A percentile compares a stretch with the other conserved stretches of the same genome.
Conservation (phyloP, 2,113 vertebrate genomes). For the Syngnathus floridae region DNA sequence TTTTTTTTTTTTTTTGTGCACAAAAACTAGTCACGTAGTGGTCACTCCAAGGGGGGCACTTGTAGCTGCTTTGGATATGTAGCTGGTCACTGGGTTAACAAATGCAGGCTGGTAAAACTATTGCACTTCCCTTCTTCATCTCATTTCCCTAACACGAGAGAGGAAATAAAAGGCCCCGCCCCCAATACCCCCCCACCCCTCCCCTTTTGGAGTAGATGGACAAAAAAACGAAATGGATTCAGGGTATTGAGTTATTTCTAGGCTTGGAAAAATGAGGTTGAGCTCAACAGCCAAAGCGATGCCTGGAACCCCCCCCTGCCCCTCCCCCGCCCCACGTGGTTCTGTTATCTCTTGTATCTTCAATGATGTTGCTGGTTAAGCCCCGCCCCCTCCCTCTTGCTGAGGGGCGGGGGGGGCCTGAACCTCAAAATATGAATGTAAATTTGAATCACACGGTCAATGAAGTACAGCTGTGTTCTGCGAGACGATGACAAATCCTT, state of each 20-base stretch:
- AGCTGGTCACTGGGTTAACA: slow-evolving; percentile 68
- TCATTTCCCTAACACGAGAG: slow-evolving; percentile 64
- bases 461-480: slow-evolving; percentile 70
- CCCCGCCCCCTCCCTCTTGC: slow-evolving; percentile 52
- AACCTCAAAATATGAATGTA: slow-evolving; percentile 76
- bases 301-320: slow-evolving; percentile 51
- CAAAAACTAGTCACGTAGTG: slow-evolving; percentile 54
- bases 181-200: not conserved
- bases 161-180: slow-evolving; percentile 28
- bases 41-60: slow-evolving; percentile 58
- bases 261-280: slow-evolving; percentile 45
- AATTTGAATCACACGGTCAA: slow-evolving; percentile 75
- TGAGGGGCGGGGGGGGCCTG: slow-evolving; percentile 58
- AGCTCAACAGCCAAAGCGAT: slow-evolving; percentile 50
- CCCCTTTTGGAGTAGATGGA: slow-evolving; percentile 49
- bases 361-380: slow-evolving; percentile 65
- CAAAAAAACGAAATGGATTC: slow-evolving; percentile 37
- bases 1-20: slow-evolving; percentile 36
- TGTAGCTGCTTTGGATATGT: slow-evolving; percentile 67
- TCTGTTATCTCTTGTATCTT: slow-evolving; percentile 61
- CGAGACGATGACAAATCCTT: not conserved
- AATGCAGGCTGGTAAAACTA: slow-evolving; percentile 58
- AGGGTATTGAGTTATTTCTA: slow-evolving; percentile 59
- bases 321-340: slow-evolving; percentile 44
- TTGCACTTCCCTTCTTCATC: slow-evolving; percentile 72